These are phyloP conservation scores for Temnothorax rugatulus DNA, from an alignment of 2,888 invertebrate genomes.

Conservation along the genomic window DNA sequence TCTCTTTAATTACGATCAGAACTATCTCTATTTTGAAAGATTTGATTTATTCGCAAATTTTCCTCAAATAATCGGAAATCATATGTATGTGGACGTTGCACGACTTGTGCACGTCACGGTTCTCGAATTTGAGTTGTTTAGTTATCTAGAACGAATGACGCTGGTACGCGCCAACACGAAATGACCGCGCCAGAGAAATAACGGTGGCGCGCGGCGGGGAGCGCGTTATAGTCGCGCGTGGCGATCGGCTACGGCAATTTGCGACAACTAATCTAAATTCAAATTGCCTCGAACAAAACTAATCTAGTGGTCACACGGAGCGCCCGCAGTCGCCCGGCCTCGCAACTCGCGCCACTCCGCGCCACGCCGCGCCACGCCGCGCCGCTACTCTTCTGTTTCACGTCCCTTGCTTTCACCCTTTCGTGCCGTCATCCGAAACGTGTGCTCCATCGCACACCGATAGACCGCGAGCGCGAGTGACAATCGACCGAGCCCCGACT, in stretches of 20 bases:
- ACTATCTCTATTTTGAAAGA: too few relatives aligned
- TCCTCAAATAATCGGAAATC: not conserved
- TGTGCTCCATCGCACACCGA: slow-evolving; percentile 69
- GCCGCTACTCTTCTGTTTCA: slow-evolving; percentile 49
- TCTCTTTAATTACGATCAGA: not conserved
- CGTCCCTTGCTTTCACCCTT: slow-evolving; percentile 61
- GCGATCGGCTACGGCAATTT: slow-evolving; percentile 82
- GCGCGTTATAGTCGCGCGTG: slow-evolving; percentile 62
- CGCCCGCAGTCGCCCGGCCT: slow-evolving; percentile 64
- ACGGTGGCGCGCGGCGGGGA: slow-evolving; percentile 49
- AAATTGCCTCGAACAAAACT: slow-evolving; percentile 85
- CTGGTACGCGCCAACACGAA: slow-evolving; percentile 25
- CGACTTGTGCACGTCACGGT: slow-evolving; percentile 26
- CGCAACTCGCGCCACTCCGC: slow-evolving; percentile 54
- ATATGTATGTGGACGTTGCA: not conserved
- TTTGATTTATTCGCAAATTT: not conserved
- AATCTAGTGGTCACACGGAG: slow-evolving; percentile 81
- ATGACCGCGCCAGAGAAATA: slow-evolving; percentile 59
- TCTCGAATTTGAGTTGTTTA: slow-evolving; percentile 30
- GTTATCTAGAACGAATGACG: slow-evolving; percentile 47
- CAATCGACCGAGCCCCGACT: slow-evolving; percentile 64
- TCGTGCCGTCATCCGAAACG: slow-evolving; percentile 62
- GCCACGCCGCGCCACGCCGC: slow-evolving; percentile 44
- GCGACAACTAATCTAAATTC: slow-evolving; percentile 86
- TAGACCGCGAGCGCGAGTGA: slow-evolving; percentile 66